Percentiles rank a stretch among this genome's conserved stretches.
phyloP scores from a whole-genome alignment of 2,888 invertebrate genomes.

The Vanessa cardui region DNA sequence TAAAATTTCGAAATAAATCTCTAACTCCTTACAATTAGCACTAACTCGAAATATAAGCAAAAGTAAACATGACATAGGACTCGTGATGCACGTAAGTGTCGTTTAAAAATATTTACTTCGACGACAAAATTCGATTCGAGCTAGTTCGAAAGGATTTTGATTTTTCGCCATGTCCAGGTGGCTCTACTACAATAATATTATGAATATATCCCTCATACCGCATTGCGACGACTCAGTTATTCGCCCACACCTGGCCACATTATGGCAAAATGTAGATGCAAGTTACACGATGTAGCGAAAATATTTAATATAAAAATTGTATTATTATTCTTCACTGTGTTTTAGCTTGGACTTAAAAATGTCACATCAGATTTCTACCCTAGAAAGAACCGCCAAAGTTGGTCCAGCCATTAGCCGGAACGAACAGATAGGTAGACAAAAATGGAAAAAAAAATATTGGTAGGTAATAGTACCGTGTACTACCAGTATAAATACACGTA shows the following conservation, averaged over 20 bases:
- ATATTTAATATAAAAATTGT: too few species aligned
- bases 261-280: conserved; percentile 64
- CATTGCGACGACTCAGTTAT: conserved; percentile 80
- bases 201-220: conserved; percentile 74
- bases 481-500: too few species aligned
- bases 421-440: too few species aligned
- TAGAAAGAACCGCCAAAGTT: too few species aligned
- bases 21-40: neutral
- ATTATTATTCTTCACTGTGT: too few species aligned
- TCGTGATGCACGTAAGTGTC: neutral
- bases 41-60: neutral
- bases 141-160: conserved; percentile 37
- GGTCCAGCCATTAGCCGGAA: too few species aligned
- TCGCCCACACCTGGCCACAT: conserved; percentile 74
- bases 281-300: conserved; percentile 44
- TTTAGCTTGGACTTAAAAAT: too few species aligned
- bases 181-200: conserved; percentile 63
- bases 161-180: conserved; percentile 41
- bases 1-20: too few species aligned
- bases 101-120: conserved; percentile 19
- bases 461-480: too few species aligned
- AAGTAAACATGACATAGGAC: neutral
- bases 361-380: too few species aligned
- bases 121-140: conserved; percentile 18
- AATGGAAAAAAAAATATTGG: too few species aligned